Conservation (phyloP, 2,888 invertebrate species). For the Sinodicranocentrus sp. region DNA sequence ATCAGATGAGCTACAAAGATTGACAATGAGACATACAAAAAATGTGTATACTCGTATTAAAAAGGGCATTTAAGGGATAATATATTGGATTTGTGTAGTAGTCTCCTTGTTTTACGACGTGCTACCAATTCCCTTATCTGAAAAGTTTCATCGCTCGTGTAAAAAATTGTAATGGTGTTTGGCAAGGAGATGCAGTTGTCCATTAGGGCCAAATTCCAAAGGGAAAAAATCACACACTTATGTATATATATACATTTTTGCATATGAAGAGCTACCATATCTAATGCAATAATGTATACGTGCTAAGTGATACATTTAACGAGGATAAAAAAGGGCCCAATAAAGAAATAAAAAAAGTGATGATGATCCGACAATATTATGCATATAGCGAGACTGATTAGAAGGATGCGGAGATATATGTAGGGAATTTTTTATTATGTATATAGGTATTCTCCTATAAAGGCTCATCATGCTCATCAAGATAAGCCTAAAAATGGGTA, state of each 20-base stretch:
- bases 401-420: conserved; percentile 3
- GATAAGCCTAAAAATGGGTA: conserved; percentile 23
- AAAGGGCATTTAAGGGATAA: no score
- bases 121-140: no score
- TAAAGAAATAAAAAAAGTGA: conserved; percentile 7
- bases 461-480: conserved; percentile 25
- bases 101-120: no score
- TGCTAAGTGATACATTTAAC: conserved; percentile 23
- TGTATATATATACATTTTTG: no score
- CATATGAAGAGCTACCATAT: no score
- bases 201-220: background rate
- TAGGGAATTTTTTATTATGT: background rate
- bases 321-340: background rate
- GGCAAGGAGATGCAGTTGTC: conserved; percentile 33
- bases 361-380: conserved; percentile 7
- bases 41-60: no score
- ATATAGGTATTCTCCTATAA: background rate
- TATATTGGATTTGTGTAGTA: no score
- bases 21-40: no score
- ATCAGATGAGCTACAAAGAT: no score
- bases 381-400: conserved; percentile 23
- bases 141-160: no score
- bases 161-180: background rate
- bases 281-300: background rate
- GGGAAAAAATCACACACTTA: no score